Percentiles rank a stretch among this genome's conserved stretches.
Conservation (phyloP, 2,888 invertebrate species). For the Nomada fucata region DNA sequence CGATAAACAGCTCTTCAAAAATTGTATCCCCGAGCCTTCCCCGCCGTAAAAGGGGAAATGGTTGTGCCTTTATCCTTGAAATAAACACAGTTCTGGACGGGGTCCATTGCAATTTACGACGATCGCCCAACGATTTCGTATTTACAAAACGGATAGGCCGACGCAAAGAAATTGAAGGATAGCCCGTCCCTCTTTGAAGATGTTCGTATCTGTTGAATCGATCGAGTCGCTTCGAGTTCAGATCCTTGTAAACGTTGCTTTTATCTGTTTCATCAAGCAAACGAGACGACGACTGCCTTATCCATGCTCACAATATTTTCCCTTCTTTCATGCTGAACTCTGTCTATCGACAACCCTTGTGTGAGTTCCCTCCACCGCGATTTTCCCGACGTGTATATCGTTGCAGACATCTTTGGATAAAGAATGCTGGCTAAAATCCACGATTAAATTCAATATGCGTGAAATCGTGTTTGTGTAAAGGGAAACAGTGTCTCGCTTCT, state of each 20-base stretch:
- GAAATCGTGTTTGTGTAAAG: slow-evolving; percentile 34
- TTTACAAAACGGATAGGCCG: slow-evolving; percentile 54
- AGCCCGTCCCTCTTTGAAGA: slow-evolving; percentile 48
- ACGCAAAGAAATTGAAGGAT: slow-evolving; percentile 56
- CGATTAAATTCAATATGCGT: slow-evolving; percentile 52
- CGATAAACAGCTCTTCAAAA: not conserved
- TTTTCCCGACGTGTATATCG: slow-evolving; percentile 40
- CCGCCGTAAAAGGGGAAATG: slow-evolving; percentile 2
- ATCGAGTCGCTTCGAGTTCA: slow-evolving; percentile 58
- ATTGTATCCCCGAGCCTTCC: not conserved
- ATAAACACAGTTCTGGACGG: slow-evolving; percentile 30
- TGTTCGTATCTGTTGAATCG: slow-evolving; percentile 54
- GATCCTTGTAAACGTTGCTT: slow-evolving; percentile 45
- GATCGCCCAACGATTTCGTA: slow-evolving; percentile 43
- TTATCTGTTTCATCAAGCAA: slow-evolving; percentile 59
- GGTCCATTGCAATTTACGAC: slow-evolving; percentile 47
- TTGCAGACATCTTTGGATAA: slow-evolving; percentile 34
- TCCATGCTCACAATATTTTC: slow-evolving; percentile 23
- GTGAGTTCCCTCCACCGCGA: slow-evolving; percentile 19
- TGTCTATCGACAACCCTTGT: slow-evolving; percentile 30
- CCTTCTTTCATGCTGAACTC: not conserved
- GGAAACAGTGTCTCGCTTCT: not conserved
- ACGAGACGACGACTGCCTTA: slow-evolving; percentile 53
- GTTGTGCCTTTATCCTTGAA: not conserved
- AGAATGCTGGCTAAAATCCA: slow-evolving; percentile 34